A percentile compares a stretch with the other conserved stretches of the same genome.
These are phyloP conservation scores for Chrysotoxum bicinctum DNA, from an alignment of 2,888 invertebrate species.

Conservation along the genomic window DNA sequence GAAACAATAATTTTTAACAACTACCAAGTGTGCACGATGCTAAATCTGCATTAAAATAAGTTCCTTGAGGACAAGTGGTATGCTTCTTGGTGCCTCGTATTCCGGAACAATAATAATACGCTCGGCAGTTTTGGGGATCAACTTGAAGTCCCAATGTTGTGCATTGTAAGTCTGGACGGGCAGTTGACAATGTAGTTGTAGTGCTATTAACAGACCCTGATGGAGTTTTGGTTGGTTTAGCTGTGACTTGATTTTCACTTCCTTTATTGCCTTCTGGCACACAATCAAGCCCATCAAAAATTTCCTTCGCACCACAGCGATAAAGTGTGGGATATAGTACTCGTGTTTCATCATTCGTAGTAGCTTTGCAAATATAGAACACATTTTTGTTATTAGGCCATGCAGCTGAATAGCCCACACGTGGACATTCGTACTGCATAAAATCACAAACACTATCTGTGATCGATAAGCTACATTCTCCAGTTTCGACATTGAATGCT, in stretches of 20 bases:
- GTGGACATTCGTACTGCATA: slow-evolving; percentile 77
- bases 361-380: slow-evolving; percentile 81
- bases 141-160: slow-evolving; percentile 75
- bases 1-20: slow-evolving; percentile 72
- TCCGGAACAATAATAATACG: slow-evolving; percentile 79
- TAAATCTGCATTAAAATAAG: slow-evolving; percentile 75
- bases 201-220: slow-evolving; percentile 8
- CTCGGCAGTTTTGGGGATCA: slow-evolving; percentile 77
- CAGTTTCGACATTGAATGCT: slow-evolving; percentile 79
- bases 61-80: slow-evolving; percentile 78
- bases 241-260: background rate
- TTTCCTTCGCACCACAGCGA: slow-evolving; percentile 79
- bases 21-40: slow-evolving; percentile 77
- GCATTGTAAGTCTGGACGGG: slow-evolving; percentile 3
- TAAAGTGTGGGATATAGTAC: slow-evolving; percentile 80
- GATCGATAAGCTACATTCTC: slow-evolving; percentile 78
- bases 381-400: slow-evolving; percentile 80
- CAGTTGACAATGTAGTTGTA: slow-evolving; percentile 1
- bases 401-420: slow-evolving; percentile 78
- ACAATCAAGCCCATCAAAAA: slow-evolving; percentile 77
- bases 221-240: background rate
- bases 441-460: slow-evolving; percentile 76
- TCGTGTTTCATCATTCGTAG: slow-evolving; percentile 77
- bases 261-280: background rate
- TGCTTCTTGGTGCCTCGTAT: slow-evolving; percentile 75